phyloP scores from a whole-genome alignment of 1,140 invertebrate species.

The Orchestia grillus region DNA sequence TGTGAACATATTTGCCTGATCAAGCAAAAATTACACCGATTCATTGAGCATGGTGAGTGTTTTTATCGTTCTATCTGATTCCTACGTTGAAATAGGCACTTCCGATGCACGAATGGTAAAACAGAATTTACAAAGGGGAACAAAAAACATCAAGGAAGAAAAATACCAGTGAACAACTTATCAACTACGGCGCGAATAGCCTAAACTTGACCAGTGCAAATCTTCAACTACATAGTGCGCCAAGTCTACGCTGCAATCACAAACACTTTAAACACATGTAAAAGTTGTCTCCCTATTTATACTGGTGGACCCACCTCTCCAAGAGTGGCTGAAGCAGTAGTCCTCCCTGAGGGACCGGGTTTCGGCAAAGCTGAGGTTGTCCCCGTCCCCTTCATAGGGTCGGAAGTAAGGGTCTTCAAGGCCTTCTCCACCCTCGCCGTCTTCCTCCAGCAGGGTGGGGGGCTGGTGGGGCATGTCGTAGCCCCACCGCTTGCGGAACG shows the following conservation, averaged over 20 bases:
- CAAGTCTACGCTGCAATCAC: not conserved
- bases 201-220: too few species aligned
- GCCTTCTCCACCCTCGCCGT: constrained; percentile 76
- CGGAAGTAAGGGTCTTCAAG: constrained; percentile 71
- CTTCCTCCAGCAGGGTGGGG: constrained; percentile 76
- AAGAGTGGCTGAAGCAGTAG: constrained; percentile 62
- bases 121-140: too few species aligned
- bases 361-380: constrained; percentile 65
- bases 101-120: too few species aligned
- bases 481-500: constrained; percentile 77
- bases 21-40: too few species aligned
- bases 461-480: constrained; percentile 79
- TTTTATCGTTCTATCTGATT: too few species aligned
- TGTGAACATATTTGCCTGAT: too few species aligned
- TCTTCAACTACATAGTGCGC: too few species aligned
- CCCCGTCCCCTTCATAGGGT: constrained; percentile 67
- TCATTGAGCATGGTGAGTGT: too few species aligned
- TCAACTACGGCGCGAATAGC: too few species aligned
- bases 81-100: too few species aligned
- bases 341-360: constrained; percentile 67
- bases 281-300: not conserved
- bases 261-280: not conserved
- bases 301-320: constrained; percentile 58
- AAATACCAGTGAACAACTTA: too few species aligned
- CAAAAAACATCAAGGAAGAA: too few species aligned